These are phyloP conservation scores for Morinoia aosen DNA, from an alignment of 2,888 invertebrate species.

Conservation along the genomic window DNA sequence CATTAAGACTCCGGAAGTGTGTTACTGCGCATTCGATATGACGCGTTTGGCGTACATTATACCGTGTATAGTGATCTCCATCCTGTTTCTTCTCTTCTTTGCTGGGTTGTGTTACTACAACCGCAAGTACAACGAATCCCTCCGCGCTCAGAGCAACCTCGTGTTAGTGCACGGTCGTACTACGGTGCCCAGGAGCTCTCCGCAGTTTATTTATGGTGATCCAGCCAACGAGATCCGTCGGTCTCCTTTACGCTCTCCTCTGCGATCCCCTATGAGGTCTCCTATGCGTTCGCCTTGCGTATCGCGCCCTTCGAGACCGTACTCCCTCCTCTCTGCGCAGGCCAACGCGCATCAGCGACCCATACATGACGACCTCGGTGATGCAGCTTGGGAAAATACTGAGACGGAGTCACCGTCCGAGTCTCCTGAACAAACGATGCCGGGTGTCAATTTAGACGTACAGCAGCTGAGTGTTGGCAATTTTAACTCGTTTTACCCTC, in stretches of 20 bases:
- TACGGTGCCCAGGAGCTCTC: not conserved
- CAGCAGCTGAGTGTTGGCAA: constrained; percentile 18
- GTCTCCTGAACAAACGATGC: not conserved
- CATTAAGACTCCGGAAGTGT: constrained; percentile 35
- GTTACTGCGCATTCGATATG: constrained; percentile 53
- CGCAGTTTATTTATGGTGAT: constrained; percentile 33
- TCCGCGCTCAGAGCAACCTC: constrained; percentile 44
- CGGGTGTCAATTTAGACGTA: not conserved
- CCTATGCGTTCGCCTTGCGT: not conserved
- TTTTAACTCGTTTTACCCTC: constrained; percentile 44
- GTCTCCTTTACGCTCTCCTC: not conserved
- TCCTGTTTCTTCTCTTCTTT: constrained; percentile 53
- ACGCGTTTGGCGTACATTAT: constrained; percentile 52
- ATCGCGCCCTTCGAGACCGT: not conserved
- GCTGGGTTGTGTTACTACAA: constrained; percentile 49
- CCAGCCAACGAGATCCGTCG: not conserved
- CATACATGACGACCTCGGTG: not conserved
- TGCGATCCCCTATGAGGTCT: constrained; percentile 13
- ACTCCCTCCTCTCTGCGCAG: constrained; percentile 13
- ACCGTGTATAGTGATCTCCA: constrained; percentile 47
- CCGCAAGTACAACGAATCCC: constrained; percentile 50
- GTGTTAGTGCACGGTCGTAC: constrained; percentile 43
- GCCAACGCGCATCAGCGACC: constrained; percentile 8
- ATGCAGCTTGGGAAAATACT: not conserved
- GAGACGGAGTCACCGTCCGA: not conserved